Evolutionary conservation across 2,888 invertebrate species (phyloP).

Genomic region (Zhuqinia jingwanae): DNA sequence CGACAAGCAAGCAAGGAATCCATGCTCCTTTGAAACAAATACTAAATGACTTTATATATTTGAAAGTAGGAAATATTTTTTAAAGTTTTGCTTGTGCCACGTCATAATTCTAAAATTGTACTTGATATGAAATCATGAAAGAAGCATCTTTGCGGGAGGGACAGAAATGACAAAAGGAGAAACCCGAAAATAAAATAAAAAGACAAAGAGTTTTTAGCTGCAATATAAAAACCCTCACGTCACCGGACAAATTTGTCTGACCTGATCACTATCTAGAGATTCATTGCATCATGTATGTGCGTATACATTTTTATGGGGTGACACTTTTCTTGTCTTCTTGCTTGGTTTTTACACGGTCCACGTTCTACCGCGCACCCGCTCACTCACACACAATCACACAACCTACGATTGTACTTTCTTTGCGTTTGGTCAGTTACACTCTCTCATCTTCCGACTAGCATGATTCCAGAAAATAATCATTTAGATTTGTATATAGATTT

Average conservation of each 20-base stretch:
- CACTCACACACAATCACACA: neutral
- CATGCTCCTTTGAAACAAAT: neutral
- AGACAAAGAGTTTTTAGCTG: neutral
- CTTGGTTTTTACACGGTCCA: conserved; percentile 44
- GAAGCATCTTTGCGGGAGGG: neutral
- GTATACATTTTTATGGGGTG: conserved; percentile 49
- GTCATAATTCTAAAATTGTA: conserved; percentile 20
- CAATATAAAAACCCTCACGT: neutral
- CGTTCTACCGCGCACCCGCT: conserved; percentile 36
- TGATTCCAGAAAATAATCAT: neutral
- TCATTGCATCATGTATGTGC: neutral
- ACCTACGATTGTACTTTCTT: neutral
- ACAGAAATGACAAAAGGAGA: neutral
- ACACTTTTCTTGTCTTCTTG: conserved; percentile 49
- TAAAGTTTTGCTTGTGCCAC: neutral
- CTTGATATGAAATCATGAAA: neutral
- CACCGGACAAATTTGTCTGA: neutral
- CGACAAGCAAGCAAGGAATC: too few relatives aligned
- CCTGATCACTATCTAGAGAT: neutral
- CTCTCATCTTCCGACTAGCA: neutral
- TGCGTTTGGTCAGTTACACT: conserved; percentile 56
- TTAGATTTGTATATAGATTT: too few relatives aligned
- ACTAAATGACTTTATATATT: neutral
- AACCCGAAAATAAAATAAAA: too few relatives aligned
- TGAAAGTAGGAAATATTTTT: neutral